Evolutionary conservation across 2,113 vertebrate species (phyloP).

Genomic region (Lonchura striata): DNA sequence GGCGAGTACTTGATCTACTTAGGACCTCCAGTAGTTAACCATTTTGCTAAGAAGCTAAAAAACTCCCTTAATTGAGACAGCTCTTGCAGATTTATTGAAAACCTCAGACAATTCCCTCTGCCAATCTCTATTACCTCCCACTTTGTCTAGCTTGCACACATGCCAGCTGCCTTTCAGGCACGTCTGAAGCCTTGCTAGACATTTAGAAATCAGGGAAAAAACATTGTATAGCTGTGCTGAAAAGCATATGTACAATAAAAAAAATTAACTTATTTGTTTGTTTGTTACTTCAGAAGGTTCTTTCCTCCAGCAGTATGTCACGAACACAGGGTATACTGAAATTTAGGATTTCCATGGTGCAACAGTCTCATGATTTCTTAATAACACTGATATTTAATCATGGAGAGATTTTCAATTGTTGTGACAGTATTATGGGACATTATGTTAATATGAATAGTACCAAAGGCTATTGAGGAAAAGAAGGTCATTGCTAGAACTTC

Average conservation of each 20-base stretch:
- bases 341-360: not conserved
- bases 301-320: not conserved
- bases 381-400: not conserved
- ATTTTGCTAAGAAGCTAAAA: not conserved
- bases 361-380: not conserved
- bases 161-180: not conserved
- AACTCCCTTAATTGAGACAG: not conserved
- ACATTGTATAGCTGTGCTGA: not conserved
- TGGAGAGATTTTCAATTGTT: not conserved
- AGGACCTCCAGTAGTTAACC: not conserved
- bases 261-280: not conserved
- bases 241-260: not conserved
- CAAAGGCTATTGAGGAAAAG: not conserved
- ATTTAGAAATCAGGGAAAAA: not conserved
- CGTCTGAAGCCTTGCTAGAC: not conserved
- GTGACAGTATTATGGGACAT: not conserved
- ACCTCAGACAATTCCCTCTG: conserved; percentile 1
- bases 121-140: not conserved
- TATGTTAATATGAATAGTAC: not conserved
- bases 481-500: not conserved
- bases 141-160: not conserved
- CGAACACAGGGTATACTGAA: not conserved
- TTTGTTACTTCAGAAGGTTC: not conserved
- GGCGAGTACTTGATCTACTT: not conserved
- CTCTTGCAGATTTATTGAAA: not conserved